Evolutionary conservation across 2,888 invertebrate species (phyloP).

Genomic region (Doris montereyensis): DNA sequence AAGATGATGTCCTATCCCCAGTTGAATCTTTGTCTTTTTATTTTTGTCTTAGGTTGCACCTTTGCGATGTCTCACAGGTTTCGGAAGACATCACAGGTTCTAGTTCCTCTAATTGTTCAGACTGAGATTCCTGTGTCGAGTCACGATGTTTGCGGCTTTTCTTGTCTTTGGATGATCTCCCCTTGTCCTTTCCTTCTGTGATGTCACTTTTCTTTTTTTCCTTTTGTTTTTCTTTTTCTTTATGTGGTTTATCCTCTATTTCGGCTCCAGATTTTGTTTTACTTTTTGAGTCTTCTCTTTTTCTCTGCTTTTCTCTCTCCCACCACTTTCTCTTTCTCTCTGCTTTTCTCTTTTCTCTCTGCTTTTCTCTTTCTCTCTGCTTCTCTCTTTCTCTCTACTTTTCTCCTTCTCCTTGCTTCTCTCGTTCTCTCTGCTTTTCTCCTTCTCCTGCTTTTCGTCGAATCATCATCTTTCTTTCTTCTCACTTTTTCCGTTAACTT

Average conservation of each 20-base stretch:
- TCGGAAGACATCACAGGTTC: not conserved
- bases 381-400: not conserved
- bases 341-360: not conserved
- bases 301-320: not conserved
- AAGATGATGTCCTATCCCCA: too few species aligned
- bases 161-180: too few species aligned
- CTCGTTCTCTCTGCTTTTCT: not conserved
- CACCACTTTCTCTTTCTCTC: not conserved
- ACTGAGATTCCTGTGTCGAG: not conserved
- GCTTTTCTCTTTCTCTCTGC: not conserved
- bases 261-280: not conserved
- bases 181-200: not conserved
- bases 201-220: not conserved
- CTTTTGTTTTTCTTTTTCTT: slow-evolving; percentile 17
- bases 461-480: not conserved
- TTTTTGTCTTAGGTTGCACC: not conserved
- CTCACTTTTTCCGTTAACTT: not conserved
- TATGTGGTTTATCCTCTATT: not conserved
- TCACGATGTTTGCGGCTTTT: not conserved
- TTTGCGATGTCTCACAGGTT: not conserved
- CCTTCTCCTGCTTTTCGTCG: not conserved
- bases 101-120: too few species aligned
- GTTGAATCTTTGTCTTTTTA: not conserved
- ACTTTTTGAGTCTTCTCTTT: not conserved
- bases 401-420: not conserved